Evolutionary conservation across 2,113 vertebrate species (phyloP).

Genomic region (Thinocorus orbignyianus): DNA sequence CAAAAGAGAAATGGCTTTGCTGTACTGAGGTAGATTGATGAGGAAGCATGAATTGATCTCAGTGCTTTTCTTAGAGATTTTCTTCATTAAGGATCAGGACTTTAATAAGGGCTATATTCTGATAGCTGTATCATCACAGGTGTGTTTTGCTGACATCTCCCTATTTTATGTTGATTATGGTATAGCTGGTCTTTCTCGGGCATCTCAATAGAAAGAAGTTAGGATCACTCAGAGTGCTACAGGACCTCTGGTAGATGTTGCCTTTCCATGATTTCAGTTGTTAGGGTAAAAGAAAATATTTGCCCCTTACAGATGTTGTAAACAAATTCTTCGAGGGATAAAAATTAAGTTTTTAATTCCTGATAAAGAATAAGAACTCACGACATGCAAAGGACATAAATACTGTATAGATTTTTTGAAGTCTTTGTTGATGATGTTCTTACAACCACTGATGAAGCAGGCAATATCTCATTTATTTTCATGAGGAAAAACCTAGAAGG

Average conservation of each 20-base stretch:
- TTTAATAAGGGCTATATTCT: not conserved
- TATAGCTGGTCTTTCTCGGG: not conserved
- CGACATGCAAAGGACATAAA: not conserved
- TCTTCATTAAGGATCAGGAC: not conserved
- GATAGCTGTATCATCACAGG: not conserved
- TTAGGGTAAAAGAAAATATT: not conserved
- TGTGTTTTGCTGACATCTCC: not conserved
- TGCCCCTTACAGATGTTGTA: not conserved
- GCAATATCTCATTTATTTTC: not conserved
- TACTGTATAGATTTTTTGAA: not conserved
- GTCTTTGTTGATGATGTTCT: not conserved
- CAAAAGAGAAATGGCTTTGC: not conserved
- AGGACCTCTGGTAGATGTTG: not conserved
- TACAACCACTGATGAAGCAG: not conserved
- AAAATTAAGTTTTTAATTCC: not conserved
- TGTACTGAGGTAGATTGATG: not conserved
- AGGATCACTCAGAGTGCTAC: not conserved
- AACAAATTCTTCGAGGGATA: not conserved
- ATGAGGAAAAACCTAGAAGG: not conserved
- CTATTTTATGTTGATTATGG: not conserved
- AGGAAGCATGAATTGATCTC: not conserved
- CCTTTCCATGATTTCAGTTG: not conserved
- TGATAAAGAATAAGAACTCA: not conserved
- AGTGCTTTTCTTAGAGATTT: not conserved
- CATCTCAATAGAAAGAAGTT: not conserved